Conservation (phyloP, 2,888 invertebrate species). For the Sinohyriopsis cumingii region DNA sequence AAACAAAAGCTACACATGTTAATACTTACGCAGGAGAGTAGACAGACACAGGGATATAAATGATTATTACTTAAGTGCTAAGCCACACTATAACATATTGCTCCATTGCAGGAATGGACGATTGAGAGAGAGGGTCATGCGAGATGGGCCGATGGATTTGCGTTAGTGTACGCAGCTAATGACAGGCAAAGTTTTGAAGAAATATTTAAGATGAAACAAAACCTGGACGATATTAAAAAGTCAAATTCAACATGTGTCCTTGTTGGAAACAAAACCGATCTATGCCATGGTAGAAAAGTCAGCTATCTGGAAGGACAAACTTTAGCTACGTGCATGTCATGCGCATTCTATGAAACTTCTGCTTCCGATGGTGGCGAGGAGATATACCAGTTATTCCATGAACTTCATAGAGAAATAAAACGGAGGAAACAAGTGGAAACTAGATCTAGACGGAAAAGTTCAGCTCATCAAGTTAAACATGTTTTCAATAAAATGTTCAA, state of each 20-base stretch:
- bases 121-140: slow-evolving; percentile 60
- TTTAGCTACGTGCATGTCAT: slow-evolving; percentile 63
- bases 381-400: slow-evolving; percentile 68
- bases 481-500: slow-evolving; percentile 58
- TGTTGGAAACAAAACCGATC: slow-evolving; percentile 67
- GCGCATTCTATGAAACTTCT: slow-evolving; percentile 68
- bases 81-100: no score
- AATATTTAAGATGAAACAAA: slow-evolving; percentile 53
- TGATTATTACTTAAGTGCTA: no score
- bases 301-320: slow-evolving; percentile 60
- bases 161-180: slow-evolving; percentile 66
- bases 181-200: slow-evolving; percentile 65
- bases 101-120: slow-evolving; percentile 49
- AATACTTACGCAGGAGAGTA: no score
- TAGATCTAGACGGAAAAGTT: slow-evolving; percentile 65
- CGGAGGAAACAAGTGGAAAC: slow-evolving; percentile 59
- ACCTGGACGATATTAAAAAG: slow-evolving; percentile 62
- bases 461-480: slow-evolving; percentile 63
- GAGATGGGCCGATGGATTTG: slow-evolving; percentile 68
- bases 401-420: slow-evolving; percentile 67
- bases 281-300: slow-evolving; percentile 62
- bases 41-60: no score
- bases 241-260: slow-evolving; percentile 66
- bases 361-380: slow-evolving; percentile 68
- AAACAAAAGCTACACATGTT: no score